These are phyloP conservation scores for Lycodopsis pacificus DNA, from an alignment of 2,797 vertebrate species.

Conservation along the genomic window DNA sequence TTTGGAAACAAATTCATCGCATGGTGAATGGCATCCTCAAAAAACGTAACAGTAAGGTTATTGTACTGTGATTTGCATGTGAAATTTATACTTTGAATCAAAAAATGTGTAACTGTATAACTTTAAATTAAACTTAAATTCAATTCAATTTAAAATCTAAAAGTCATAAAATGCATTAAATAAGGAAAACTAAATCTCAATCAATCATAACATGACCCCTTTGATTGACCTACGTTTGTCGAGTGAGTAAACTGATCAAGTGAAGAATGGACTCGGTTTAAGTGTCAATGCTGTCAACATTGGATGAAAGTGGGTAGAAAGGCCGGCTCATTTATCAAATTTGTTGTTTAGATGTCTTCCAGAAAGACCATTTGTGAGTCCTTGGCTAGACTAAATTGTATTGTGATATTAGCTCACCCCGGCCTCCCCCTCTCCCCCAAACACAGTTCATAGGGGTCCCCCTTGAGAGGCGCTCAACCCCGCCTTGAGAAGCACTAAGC, in stretches of 20 bases:
- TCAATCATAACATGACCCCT: neutral
- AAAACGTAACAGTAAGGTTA: neutral
- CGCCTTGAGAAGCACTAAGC: slow-evolving; percentile 86
- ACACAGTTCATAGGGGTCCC: slow-evolving; percentile 66
- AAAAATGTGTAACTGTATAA: too few species aligned
- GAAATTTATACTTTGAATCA: neutral
- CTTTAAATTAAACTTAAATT: slow-evolving; percentile 1
- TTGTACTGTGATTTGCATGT: neutral
- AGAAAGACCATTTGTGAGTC: slow-evolving; percentile 48
- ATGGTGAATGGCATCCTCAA: neutral
- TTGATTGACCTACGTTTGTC: neutral
- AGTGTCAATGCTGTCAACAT: slow-evolving; percentile 43
- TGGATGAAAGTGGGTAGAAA: slow-evolving; percentile 47
- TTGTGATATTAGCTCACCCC: slow-evolving; percentile 31
- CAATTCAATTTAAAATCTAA: neutral
- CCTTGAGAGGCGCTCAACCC: slow-evolving; percentile 65
- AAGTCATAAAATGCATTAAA: neutral
- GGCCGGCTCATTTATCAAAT: slow-evolving; percentile 72
- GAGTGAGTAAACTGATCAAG: neutral
- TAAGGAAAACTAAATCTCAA: neutral
- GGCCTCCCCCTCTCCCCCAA: slow-evolving; percentile 54
- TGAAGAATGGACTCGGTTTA: slow-evolving; percentile 9
- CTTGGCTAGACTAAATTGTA: slow-evolving; percentile 59
- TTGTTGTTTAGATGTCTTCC: slow-evolving; percentile 65
- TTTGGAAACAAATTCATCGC: neutral